Evolutionary conservation across 2,113 vertebrate species (phyloP), one percentile per base, ranked within the genome.

Genomic region (Ranitomeya variabilis): DNA sequence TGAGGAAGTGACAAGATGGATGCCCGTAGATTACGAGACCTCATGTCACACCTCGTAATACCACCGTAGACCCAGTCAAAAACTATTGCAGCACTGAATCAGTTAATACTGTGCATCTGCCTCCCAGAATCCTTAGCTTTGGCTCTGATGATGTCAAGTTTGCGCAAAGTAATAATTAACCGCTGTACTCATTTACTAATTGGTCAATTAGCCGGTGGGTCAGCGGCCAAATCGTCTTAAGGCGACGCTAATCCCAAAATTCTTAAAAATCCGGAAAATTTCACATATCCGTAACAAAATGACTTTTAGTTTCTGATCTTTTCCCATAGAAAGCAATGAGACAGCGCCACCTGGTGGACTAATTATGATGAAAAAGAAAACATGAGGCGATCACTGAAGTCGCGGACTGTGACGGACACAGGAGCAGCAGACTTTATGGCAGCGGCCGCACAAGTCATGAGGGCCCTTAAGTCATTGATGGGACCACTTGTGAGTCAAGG

Each of bases 401-500:
- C n/a, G n/a, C 7, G 11, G 26, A 19, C 5, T 15, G 13, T 37
- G 7, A 74, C 9, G 4, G 74, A 12, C 7, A 6, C 77, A 13
- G 77, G 45, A 79, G 77, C 51, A 16, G 52, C 52, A 26, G 52
- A 57, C 12, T 57, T 57, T 14, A 59, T 16, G 54, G 21, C 52
- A 55, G 21, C 3, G 31, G 59, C 3, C 31, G 31, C 6, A 62
- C 80, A 64, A 26, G 6, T 51, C 16, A 6, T 16, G 9, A 82
- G 31, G 14, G 54, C 80, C 60, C 80, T 82, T 26, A 51, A 8
- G 69, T 16, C 62, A 19, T 52, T 9, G 10, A 16, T 9, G 45
- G 7, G 13, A 57, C 55, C 60, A 82, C 74, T 86, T 86, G 64
- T 86, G 74, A 79, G 57, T 79, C 21, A 86, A 86, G 85, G 54